Percentiles rank a stretch among this genome's conserved stretches.
Evolutionary conservation across 2,797 vertebrate genomes (phyloP).

Genomic region (Lemur catta): DNA sequence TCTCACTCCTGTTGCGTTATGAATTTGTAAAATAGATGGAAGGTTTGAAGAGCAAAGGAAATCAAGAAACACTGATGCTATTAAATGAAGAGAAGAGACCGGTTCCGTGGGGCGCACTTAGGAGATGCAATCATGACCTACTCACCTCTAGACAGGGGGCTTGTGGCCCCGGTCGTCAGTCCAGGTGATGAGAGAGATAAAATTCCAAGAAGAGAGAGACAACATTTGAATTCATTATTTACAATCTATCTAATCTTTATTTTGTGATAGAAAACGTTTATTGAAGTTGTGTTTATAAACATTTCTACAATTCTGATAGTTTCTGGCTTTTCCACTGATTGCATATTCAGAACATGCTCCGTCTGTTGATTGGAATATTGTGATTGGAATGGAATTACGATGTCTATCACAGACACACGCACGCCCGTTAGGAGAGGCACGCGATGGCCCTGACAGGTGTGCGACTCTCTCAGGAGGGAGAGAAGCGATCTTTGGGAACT

Average conservation of each 20-base stretch:
- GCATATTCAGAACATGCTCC: background rate
- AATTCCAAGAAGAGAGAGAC: background rate
- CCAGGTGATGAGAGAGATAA: constrained; percentile 17
- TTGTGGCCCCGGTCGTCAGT: background rate
- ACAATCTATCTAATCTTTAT: constrained; percentile 53
- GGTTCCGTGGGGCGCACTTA: background rate
- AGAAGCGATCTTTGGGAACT: background rate
- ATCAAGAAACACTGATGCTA: background rate
- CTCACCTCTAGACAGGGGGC: background rate
- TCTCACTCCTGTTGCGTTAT: background rate
- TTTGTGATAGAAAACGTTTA: constrained; percentile 56
- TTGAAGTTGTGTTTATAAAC: constrained; percentile 59
- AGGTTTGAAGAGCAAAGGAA: background rate
- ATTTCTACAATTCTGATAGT: constrained; percentile 45
- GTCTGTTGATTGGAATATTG: background rate
- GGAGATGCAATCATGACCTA: background rate
- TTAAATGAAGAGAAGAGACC: constrained; percentile 31
- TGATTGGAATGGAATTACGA: background rate
- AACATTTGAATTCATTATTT: constrained; percentile 56
- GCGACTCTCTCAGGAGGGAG: background rate
- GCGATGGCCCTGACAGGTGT: background rate
- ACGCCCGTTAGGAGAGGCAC: background rate
- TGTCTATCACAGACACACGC: background rate
- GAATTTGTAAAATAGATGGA: background rate
- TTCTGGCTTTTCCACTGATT: background rate